Evolutionary conservation across 1,140 invertebrate genomes (phyloP).

Genomic region (Cataglyphis hispanica): DNA sequence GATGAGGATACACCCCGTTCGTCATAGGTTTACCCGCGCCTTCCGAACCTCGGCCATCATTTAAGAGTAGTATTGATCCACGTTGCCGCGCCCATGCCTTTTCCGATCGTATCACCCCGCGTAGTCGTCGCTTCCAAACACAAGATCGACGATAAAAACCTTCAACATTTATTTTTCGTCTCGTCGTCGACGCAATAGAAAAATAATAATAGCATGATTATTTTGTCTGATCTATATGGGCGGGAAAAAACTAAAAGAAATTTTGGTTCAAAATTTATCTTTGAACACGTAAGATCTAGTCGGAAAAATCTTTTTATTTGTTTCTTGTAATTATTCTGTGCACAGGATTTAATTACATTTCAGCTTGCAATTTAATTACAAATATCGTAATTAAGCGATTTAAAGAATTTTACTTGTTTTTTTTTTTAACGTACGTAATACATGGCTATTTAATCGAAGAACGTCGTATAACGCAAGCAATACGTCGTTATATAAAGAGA

Average conservation of each 20-base stretch:
- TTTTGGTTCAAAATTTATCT: not conserved
- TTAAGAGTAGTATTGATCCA: constrained; percentile 68
- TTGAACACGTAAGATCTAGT: not conserved
- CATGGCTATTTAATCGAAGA: too few relatives aligned
- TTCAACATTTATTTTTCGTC: not conserved
- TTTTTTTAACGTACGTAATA: too few relatives aligned
- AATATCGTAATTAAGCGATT: too few relatives aligned
- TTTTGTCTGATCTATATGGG: not conserved
- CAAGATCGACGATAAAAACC: constrained; percentile 6
- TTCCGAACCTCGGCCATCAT: constrained; percentile 53
- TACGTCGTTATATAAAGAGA: too few relatives aligned
- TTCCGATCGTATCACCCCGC: constrained; percentile 18
- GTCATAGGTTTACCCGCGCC: constrained; percentile 41
- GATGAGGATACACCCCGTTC: constrained; percentile 47
- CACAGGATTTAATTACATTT: too few relatives aligned
- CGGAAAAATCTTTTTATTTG: too few relatives aligned
- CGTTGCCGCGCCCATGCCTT: constrained; percentile 67
- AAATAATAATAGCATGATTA: not conserved
- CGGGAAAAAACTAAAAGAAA: constrained; percentile 18
- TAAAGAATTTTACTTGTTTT: too few relatives aligned
- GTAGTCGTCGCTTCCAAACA: not conserved
- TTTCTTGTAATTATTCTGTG: too few relatives aligned
- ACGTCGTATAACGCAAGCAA: too few relatives aligned
- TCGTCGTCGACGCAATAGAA: not conserved
- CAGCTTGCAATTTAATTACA: too few relatives aligned